A percentile compares a stretch with the other conserved stretches of the same genome.
These are phyloP conservation scores for Pachyseris speciosa DNA, from an alignment of 64 coral and sea anemone species.

Conservation along the genomic window DNA sequence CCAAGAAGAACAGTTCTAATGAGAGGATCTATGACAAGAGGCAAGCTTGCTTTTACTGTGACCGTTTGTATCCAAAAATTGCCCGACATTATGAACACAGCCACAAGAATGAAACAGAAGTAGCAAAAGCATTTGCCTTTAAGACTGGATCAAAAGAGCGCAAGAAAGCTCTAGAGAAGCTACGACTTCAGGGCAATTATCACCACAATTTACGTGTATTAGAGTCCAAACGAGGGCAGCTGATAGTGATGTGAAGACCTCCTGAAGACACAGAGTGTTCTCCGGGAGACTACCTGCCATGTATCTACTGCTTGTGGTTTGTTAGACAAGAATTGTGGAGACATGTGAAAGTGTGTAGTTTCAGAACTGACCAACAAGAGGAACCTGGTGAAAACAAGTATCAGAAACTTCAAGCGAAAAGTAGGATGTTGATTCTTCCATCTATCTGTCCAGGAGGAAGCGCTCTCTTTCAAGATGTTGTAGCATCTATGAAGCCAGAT, in stretches of 20 bases:
- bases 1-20: no score
- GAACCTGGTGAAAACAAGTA: neutral
- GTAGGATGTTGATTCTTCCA: neutral
- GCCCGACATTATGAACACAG: neutral
- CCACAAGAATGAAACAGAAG: slow-evolving; percentile 32
- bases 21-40: slow-evolving; percentile 34
- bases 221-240: slow-evolving; percentile 7
- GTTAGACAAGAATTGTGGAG: slow-evolving; percentile 33
- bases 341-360: slow-evolving; percentile 11
- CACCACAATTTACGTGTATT: slow-evolving; percentile 43
- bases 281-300: neutral
- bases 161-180: slow-evolving; percentile 16
- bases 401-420: neutral
- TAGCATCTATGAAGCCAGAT: slow-evolving; percentile 57
- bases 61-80: slow-evolving; percentile 1
- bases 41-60: slow-evolving; percentile 33
- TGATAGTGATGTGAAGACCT: slow-evolving; percentile 31
- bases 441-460: neutral
- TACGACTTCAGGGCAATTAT: slow-evolving; percentile 46
- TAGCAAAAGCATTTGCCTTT: neutral
- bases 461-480: neutral
- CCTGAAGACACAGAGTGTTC: neutral
- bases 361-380: neutral
- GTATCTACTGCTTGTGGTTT: slow-evolving; percentile 25
- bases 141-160: neutral